phyloP scores from a whole-genome alignment of 2,797 vertebrate species.

The Betta splendens region DNA sequence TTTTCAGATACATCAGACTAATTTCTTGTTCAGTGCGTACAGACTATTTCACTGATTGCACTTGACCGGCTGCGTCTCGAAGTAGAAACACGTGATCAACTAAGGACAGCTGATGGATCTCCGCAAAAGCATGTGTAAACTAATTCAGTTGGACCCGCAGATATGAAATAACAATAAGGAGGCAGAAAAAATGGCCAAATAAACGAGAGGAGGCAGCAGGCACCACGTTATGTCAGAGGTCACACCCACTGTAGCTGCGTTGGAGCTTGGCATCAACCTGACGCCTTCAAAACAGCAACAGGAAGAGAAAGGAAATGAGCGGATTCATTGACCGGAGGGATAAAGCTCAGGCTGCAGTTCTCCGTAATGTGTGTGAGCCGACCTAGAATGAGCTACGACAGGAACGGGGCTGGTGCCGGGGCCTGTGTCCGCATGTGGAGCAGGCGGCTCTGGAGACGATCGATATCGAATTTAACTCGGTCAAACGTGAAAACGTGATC shows the following conservation, averaged over 20 bases:
- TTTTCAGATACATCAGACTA: conserved; percentile 14
- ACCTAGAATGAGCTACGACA: too few relatives aligned
- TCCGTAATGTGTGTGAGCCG: not conserved
- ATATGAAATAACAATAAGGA: too few relatives aligned
- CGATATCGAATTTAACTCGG: conserved; percentile 43
- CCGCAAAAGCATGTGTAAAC: not conserved
- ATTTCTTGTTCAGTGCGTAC: conserved; percentile 12
- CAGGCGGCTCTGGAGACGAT: conserved; percentile 17
- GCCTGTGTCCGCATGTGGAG: conserved; percentile 2
- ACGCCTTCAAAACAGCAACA: conserved; percentile 9
- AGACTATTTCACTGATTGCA: conserved; percentile 26
- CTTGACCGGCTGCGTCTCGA: conserved; percentile 15
- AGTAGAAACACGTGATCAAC: conserved; percentile 1
- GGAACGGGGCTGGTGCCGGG: too few relatives aligned
- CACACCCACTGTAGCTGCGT: too few relatives aligned
- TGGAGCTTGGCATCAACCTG: too few relatives aligned
- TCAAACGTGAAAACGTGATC: conserved; percentile 34
- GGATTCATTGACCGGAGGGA: conserved; percentile 9
- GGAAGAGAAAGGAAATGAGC: not conserved
- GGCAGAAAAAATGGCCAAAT: too few relatives aligned
- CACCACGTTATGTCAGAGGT: too few relatives aligned
- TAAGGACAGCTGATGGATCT: not conserved
- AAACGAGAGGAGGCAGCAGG: too few relatives aligned
- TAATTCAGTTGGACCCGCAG: not conserved
- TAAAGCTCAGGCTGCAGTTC: not conserved